Evolutionary conservation across 2,113 vertebrate genomes (phyloP).

Genomic region (Muntiacus reevesi): DNA sequence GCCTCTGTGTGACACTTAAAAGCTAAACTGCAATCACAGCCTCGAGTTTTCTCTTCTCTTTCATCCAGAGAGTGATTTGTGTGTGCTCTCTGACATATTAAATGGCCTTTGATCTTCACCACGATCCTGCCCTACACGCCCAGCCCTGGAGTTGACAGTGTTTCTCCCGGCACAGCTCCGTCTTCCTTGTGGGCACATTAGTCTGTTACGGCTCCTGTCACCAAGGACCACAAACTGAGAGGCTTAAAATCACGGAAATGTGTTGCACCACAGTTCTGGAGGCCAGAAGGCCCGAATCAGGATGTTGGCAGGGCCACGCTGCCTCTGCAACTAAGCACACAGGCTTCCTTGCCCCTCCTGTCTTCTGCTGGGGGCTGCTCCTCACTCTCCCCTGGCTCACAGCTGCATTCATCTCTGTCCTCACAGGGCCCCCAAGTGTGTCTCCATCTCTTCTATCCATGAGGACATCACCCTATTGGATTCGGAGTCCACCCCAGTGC

Average conservation of each 20-base stretch:
- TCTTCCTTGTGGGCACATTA: fast-evolving
- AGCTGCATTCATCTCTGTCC: background rate
- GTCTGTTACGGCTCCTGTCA: background rate
- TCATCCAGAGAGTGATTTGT: background rate
- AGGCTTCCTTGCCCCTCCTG: too few relatives aligned
- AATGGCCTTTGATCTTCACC: background rate
- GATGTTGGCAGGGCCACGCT: fast-evolving
- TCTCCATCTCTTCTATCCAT: background rate
- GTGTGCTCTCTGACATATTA: background rate
- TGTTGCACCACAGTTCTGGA: background rate
- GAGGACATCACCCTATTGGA: background rate
- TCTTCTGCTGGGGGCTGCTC: background rate
- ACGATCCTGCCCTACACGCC: background rate
- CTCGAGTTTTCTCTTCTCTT: background rate
- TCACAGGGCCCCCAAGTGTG: background rate
- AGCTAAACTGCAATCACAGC: background rate
- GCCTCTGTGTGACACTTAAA: background rate
- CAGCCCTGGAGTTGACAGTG: background rate
- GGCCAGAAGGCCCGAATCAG: background rate
- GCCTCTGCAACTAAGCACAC: background rate
- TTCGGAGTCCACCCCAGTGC: background rate
- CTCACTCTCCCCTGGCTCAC: too few relatives aligned
- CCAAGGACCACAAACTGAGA: background rate
- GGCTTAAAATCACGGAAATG: background rate
- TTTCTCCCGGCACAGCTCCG: background rate